Evolutionary conservation across 2,797 vertebrate species (phyloP), one percentile per base, ranked within the genome.

Genomic region (Psittacula derbiana): DNA sequence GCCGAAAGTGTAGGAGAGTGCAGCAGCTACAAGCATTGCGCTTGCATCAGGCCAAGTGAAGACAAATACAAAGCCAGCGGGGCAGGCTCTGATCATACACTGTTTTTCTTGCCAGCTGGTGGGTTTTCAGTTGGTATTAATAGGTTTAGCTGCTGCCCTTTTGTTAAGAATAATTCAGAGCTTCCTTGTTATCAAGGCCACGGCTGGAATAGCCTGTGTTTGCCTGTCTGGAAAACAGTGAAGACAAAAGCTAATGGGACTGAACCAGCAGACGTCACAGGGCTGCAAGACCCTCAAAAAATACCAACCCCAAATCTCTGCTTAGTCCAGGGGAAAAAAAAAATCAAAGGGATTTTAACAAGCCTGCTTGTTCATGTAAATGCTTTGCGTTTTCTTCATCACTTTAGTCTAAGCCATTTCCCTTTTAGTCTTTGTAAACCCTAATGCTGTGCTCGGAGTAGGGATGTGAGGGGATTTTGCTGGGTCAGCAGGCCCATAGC

Each of bases 81-180:
- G 30, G 21, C 65, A n/a, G 55, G 4, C 33, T 7, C 71, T 60
- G 47, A 6, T 74, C 38, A 7, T 27, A 40, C 4, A 3, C 19
- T 49, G 2, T 8, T 84, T 62, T 40, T 75, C 66, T 44, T 86
- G 74, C 67, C 78, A 73, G 92, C 92, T 86, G 82, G 44, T 78
- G 75, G n/a, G 47, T 18, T 93, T 83, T 84, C n/a, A 36, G 78
- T 47, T 81, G 81, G 71, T 79, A 41, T 92, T 89, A 90, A 76
- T 75, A 40, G 74, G 71, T 89, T 94, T 89, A 93, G 84, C 66
- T 81, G 78, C 78, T 73, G 84, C 55, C 62, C 96, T 86, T 95
- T 93, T 95, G 92, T 96, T 92, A 46, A 86, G 92, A 86, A 86
- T 81, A 74, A 95, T 74, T 93, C 85, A 76, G 85, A 92, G 86